Evolutionary conservation across 2,888 invertebrate species (phyloP).

Genomic region (Elegia similella): DNA sequence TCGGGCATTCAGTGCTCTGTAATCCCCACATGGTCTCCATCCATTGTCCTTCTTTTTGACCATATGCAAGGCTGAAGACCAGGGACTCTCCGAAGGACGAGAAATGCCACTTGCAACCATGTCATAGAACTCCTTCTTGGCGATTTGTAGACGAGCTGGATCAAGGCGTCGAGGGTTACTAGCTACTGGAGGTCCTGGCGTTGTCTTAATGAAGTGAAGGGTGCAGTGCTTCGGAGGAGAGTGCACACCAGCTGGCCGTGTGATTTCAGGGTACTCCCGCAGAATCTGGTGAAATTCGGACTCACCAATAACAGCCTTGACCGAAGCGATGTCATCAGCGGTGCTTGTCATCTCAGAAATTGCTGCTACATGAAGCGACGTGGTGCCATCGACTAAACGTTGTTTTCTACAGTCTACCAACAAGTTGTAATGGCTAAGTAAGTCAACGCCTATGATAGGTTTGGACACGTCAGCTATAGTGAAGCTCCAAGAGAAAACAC

Average conservation of each 20-base stretch:
- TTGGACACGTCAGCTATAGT: background rate
- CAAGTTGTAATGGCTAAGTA: conserved; percentile 31
- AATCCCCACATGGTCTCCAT: no score
- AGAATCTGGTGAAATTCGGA: no score
- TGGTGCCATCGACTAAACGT: conserved; percentile 11
- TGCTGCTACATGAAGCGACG: background rate
- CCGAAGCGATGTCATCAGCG: background rate
- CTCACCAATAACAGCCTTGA: background rate
- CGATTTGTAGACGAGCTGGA: conserved; percentile 1
- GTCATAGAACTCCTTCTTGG: no score
- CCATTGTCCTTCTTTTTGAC: no score
- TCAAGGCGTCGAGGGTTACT: no score
- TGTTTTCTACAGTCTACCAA: conserved; percentile 37
- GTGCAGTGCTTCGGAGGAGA: no score
- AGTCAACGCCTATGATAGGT: conserved; percentile 24
- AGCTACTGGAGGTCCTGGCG: conserved; percentile 17
- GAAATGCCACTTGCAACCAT: no score
- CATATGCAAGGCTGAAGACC: no score
- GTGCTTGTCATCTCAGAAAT: background rate
- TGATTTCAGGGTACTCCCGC: no score
- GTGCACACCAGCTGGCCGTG: no score
- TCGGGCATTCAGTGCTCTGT: no score
- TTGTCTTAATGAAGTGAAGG: conserved; percentile 17
- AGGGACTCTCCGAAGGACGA: no score
- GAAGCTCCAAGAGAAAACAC: background rate